Percentiles rank a stretch among this genome's conserved stretches.
These are phyloP conservation scores for Enhydra lutris DNA, from an alignment of 2,113 vertebrate genomes.

Conservation along the genomic window DNA sequence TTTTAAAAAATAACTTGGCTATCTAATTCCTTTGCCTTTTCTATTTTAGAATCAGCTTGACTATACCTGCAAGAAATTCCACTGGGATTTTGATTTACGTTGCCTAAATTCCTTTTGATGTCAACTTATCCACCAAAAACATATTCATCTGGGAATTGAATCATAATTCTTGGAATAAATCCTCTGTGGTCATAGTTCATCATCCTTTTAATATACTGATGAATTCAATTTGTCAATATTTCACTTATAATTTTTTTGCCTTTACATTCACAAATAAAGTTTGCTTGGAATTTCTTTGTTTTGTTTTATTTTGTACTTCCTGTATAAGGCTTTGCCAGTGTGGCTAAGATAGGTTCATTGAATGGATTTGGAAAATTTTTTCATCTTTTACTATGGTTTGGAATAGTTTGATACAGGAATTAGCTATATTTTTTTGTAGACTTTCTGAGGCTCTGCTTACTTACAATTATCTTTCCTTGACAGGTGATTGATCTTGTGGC, in stretches of 20 bases:
- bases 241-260: not conserved
- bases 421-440: not conserved
- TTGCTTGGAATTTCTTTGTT: not conserved
- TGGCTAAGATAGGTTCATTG: not conserved
- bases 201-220: not conserved
- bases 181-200: not conserved
- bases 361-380: not conserved
- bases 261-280: not conserved
- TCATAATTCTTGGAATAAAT: not conserved
- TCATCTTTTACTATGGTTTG: not conserved
- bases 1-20: not conserved
- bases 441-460: not conserved
- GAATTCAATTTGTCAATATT: not conserved
- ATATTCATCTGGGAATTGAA: not conserved
- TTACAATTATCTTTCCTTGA: conserved; percentile 43
- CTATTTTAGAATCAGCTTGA: not conserved
- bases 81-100: not conserved
- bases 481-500: conserved; percentile 32
- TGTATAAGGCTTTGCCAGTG: not conserved
- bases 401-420: conserved; percentile 35
- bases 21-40: conserved; percentile 6
- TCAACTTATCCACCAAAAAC: not conserved
- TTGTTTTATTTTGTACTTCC: not conserved
- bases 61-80: not conserved
- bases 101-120: not conserved